These are phyloP conservation scores for Drosophila borborema DNA, from an alignment of 2,888 invertebrate species.

Conservation along the genomic window DNA sequence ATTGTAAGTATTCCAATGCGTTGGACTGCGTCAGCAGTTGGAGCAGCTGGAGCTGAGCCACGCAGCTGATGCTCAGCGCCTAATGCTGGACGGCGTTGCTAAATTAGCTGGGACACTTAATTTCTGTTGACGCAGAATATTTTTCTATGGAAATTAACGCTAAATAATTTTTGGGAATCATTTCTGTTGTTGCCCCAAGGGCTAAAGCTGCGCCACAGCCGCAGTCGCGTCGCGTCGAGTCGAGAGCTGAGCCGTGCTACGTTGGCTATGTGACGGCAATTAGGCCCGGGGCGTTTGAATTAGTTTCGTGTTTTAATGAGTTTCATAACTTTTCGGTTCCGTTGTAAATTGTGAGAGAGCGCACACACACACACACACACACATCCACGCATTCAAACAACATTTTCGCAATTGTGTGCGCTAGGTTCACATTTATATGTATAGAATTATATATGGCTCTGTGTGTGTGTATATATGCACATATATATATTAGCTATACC, in stretches of 20 bases:
- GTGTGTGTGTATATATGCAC: not conserved
- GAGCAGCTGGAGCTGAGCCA: slow-evolving; percentile 41
- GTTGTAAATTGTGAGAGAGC: slow-evolving; percentile 71
- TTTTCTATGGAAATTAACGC: slow-evolving; percentile 81
- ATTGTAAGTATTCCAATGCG: slow-evolving; percentile 79
- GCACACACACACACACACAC: slow-evolving; percentile 16
- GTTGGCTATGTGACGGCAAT: slow-evolving; percentile 71
- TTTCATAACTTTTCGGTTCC: slow-evolving; percentile 80
- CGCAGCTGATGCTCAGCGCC: slow-evolving; percentile 35
- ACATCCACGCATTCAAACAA: slow-evolving; percentile 17
- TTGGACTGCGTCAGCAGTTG: slow-evolving; percentile 48
- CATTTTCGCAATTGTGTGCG: slow-evolving; percentile 29
- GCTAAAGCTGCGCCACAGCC: not conserved
- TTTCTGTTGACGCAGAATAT: slow-evolving; percentile 79
- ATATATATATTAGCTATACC: slow-evolving; percentile 46
- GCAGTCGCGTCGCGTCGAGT: not conserved
- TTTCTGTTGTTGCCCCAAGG: slow-evolving; percentile 57
- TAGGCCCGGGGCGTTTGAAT: slow-evolving; percentile 79
- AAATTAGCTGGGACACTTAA: slow-evolving; percentile 81
- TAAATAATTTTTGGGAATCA: slow-evolving; percentile 76
- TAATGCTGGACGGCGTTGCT: slow-evolving; percentile 57
- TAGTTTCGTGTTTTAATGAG: slow-evolving; percentile 79
- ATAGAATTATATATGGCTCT: slow-evolving; percentile 7
- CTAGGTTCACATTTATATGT: slow-evolving; percentile 3
- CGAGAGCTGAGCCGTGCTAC: not conserved